These are phyloP conservation scores for Pteruthius melanotis DNA, from an alignment of 2,113 vertebrate species.

Conservation along the genomic window DNA sequence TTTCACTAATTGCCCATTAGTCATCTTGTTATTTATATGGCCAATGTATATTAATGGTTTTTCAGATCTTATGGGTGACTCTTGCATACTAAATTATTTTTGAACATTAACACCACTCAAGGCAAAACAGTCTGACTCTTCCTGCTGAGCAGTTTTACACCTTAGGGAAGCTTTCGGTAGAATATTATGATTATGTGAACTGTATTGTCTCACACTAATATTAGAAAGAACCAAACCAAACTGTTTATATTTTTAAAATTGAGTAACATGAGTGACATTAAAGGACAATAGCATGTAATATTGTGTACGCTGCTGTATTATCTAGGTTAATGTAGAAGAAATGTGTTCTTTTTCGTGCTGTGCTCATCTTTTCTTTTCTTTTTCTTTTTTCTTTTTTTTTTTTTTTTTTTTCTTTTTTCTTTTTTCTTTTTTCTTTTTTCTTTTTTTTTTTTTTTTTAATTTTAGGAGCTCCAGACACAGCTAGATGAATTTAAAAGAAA, in stretches of 20 bases:
- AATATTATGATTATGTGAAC: background rate
- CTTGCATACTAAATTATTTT: background rate
- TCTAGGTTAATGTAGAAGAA: background rate
- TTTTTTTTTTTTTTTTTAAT: background rate
- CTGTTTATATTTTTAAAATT: background rate
- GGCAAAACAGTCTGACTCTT: background rate
- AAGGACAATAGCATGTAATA: background rate
- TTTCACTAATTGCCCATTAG: background rate
- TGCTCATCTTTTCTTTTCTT: too few species aligned
- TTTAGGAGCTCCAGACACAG: slow-evolving; percentile 73
- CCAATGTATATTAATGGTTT: background rate
- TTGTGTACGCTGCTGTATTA: background rate
- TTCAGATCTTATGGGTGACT: background rate
- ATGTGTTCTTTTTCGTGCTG: background rate
- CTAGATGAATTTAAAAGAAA: slow-evolving; percentile 83
- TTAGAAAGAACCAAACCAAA: background rate
- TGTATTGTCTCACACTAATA: background rate
- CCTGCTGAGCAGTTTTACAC: background rate
- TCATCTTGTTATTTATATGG: background rate
- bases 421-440: too few species aligned
- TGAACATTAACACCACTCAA: background rate
- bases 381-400: too few species aligned
- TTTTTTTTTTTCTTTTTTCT: too few species aligned
- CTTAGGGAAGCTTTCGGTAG: background rate
- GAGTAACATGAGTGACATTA: background rate